phyloP scores from a whole-genome alignment of 2,113 vertebrate species.

The Archilochus colubris region DNA sequence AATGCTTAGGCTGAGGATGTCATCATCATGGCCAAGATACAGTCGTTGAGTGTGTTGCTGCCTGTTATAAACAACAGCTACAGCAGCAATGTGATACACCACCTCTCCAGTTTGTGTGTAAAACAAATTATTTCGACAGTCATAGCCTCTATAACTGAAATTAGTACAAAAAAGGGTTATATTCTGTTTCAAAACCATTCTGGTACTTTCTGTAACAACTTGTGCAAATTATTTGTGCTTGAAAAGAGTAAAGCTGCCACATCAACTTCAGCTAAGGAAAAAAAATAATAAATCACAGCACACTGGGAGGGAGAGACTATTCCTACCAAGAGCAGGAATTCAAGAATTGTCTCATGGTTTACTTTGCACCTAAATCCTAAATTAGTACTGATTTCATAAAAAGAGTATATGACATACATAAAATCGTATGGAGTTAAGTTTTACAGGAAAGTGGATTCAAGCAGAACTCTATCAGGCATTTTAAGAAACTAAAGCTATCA shows the following conservation, averaged over 20 bases:
- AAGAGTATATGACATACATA: not conserved
- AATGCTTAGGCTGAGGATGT: conserved; percentile 90
- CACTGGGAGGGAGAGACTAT: not conserved
- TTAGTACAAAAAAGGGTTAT: not conserved
- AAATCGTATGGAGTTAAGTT: not conserved
- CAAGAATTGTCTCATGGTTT: not conserved
- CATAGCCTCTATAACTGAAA: conserved; percentile 92
- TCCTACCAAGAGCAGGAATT: not conserved
- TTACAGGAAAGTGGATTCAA: not conserved
- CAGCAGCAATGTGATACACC: conserved; percentile 94
- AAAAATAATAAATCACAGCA: not conserved
- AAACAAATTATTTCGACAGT: conserved; percentile 96
- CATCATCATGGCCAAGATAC: conserved; percentile 94
- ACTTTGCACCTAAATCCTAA: not conserved
- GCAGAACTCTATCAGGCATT: not conserved
- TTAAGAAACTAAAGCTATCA: not conserved
- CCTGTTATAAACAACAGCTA: conserved; percentile 88
- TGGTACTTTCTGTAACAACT: not conserved
- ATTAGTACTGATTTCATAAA: not conserved
- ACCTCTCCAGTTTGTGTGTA: conserved; percentile 94
- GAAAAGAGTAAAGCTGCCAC: not conserved
- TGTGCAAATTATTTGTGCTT: not conserved
- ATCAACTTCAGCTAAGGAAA: no score
- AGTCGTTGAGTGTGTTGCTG: conserved; percentile 91
- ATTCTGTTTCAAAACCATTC: not conserved